These are phyloP conservation scores for Leptestheria dahalacensis DNA, from an alignment of 1,140 invertebrate genomes.

Conservation along the genomic window DNA sequence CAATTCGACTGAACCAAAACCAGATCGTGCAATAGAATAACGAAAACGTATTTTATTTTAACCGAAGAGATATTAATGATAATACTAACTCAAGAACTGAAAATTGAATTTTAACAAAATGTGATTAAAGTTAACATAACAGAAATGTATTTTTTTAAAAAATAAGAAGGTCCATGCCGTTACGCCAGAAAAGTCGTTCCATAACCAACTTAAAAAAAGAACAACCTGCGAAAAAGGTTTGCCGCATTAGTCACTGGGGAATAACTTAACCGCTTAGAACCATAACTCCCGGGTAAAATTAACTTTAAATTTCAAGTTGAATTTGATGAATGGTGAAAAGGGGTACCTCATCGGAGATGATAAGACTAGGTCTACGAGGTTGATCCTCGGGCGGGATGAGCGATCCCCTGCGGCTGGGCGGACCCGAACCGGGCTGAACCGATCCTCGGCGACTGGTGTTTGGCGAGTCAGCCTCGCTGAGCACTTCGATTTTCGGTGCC, in stretches of 20 bases:
- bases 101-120: not conserved
- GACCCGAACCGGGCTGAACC: conserved; percentile 25
- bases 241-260: not conserved
- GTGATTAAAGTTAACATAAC: too few relatives aligned
- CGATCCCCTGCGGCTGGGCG: conserved; percentile 59
- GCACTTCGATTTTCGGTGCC: conserved; percentile 16
- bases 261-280: not conserved
- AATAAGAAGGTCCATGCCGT: not conserved
- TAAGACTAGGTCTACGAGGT: conserved; percentile 65
- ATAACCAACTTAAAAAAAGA: not conserved
- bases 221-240: not conserved
- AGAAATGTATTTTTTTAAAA: too few relatives aligned
- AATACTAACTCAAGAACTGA: not conserved
- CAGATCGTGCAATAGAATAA: too few relatives aligned
- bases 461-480: conserved; percentile 11
- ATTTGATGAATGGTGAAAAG: conserved; percentile 12
- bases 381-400: conserved; percentile 64
- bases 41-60: too few relatives aligned
- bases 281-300: not conserved
- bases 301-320: not conserved
- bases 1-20: too few relatives aligned
- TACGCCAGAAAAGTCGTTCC: not conserved
- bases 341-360: conserved; percentile 84
- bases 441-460: conserved; percentile 15
- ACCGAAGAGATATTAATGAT: not conserved